These are phyloP conservation scores for Melinopterus prodromus DNA, from an alignment of 2,888 invertebrate species.

Conservation along the genomic window DNA sequence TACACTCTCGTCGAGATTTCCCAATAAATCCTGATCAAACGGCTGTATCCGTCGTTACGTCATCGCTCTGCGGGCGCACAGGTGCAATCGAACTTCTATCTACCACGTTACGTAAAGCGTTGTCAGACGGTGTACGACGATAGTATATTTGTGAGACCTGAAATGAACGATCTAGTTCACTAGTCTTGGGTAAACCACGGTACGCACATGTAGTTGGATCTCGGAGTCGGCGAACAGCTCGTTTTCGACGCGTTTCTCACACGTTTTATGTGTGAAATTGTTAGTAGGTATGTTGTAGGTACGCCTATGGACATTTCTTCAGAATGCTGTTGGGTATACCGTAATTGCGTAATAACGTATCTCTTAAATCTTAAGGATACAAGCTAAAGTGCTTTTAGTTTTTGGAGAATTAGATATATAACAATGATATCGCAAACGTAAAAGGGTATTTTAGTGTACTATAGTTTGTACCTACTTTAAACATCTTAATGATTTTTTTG, in stretches of 20 bases:
- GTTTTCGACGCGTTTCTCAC: not conserved
- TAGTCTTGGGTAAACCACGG: not conserved
- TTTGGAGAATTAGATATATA: too few relatives aligned
- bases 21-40: conserved; percentile 20
- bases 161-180: conserved; percentile 19
- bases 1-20: conserved; percentile 15
- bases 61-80: conserved; percentile 9
- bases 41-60: conserved; percentile 10
- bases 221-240: not conserved
- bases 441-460: not conserved
- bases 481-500: too few relatives aligned
- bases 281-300: not conserved
- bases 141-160: not conserved
- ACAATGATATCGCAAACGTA: not conserved
- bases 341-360: not conserved
- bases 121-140: conserved; percentile 6
- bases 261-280: conserved; percentile 4
- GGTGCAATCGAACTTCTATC: conserved; percentile 17
- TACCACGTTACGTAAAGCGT: conserved; percentile 25
- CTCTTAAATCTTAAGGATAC: too few relatives aligned
- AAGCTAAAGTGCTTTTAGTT: too few relatives aligned
- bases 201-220: not conserved
- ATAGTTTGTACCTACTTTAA: too few relatives aligned
- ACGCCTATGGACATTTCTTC: not conserved
- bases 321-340: not conserved